Percentiles rank a stretch among this genome's conserved stretches.
phyloP scores from a whole-genome alignment of 1,140 invertebrate species.

The Probaryconus sp. region DNA sequence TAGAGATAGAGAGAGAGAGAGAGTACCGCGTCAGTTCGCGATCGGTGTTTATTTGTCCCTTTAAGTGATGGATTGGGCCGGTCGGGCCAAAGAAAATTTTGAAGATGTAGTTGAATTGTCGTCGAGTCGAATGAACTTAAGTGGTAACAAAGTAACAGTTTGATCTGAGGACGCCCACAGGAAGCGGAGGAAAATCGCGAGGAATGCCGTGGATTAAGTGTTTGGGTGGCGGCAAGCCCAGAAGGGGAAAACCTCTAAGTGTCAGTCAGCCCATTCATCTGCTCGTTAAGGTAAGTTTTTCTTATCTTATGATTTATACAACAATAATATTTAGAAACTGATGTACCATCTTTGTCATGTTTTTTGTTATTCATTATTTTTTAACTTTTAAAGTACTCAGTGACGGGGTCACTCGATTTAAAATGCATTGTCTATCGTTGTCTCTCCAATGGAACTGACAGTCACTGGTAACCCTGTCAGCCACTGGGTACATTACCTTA shows the following conservation, averaged over 20 bases:
- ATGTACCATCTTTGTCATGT: no score
- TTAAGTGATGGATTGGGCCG: conserved; percentile 2
- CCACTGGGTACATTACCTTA: no score
- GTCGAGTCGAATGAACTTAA: background rate
- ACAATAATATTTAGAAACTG: no score
- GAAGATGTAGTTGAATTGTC: conserved; percentile 20
- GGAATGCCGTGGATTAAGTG: conserved; percentile 78
- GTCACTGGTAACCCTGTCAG: no score
- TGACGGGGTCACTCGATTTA: no score
- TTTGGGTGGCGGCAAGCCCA: conserved; percentile 74
- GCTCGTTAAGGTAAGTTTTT: conserved; percentile 73
- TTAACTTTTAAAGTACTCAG: no score
- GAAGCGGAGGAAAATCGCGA: conserved; percentile 58
- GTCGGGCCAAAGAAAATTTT: background rate
- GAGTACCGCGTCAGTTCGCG: no score
- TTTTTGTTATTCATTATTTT: conserved; percentile 9
- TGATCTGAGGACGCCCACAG: conserved; percentile 8
- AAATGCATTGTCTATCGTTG: no score
- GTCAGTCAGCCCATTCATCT: conserved; percentile 77
- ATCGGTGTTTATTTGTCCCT: no score
- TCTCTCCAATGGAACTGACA: no score
- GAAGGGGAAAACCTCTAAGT: conserved; percentile 74
- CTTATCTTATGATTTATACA: no score
- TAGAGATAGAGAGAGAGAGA: no score
- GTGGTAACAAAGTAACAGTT: conserved; percentile 5